Evolutionary conservation across 2,113 vertebrate species (phyloP).

Genomic region (Nyctereutes procyonoides): DNA sequence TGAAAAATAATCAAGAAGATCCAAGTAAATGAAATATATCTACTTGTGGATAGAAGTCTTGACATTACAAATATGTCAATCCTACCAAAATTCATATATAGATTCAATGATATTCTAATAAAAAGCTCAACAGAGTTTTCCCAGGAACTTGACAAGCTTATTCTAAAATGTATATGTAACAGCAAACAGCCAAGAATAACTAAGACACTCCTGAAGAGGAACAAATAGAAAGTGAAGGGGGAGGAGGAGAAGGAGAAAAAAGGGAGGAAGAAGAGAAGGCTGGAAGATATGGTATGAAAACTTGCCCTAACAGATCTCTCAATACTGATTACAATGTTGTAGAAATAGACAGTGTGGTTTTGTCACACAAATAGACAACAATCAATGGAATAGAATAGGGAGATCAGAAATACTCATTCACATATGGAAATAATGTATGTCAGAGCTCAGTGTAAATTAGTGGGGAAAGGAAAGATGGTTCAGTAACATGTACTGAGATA

Average conservation of each 20-base stretch:
- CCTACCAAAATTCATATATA: not conserved
- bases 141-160: not conserved
- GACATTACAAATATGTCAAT: not conserved
- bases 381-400: not conserved
- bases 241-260: rapidly evolving
- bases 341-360: not conserved
- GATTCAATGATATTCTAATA: conserved; percentile 15
- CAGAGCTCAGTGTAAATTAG: not conserved
- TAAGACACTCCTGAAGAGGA: not conserved
- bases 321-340: not conserved
- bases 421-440: not conserved
- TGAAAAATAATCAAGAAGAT: not conserved
- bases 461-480: not conserved
- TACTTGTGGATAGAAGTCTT: not conserved
- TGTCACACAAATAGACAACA: not conserved
- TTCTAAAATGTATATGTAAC: not conserved
- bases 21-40: not conserved
- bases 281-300: not conserved
- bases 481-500: not conserved
- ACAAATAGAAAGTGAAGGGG: not conserved
- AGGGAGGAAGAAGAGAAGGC: rapidly evolving
- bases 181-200: not conserved
- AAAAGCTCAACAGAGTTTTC: not conserved
- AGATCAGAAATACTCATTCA: not conserved
- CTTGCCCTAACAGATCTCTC: not conserved